Evolutionary conservation across 2,113 vertebrate species (phyloP).

Genomic region (Tiliqua scincoides): DNA sequence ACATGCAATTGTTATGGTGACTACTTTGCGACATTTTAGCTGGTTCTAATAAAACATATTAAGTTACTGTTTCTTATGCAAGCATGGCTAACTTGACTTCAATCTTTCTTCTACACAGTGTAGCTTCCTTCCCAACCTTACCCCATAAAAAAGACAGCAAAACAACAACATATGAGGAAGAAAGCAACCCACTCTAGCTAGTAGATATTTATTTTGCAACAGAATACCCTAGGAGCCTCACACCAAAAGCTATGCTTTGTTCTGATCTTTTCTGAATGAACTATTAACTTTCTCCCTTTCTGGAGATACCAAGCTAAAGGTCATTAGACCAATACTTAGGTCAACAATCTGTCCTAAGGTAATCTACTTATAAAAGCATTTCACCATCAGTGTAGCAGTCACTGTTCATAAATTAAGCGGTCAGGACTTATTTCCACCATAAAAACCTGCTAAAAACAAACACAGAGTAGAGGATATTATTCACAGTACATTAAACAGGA

Average conservation of each 20-base stretch:
- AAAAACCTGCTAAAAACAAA: neutral
- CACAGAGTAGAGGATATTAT: neutral
- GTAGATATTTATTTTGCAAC: slow-evolving; percentile 14
- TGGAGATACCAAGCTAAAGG: neutral
- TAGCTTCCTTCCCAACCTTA: neutral
- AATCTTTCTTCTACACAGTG: neutral
- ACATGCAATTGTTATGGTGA: neutral
- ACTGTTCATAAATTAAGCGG: neutral
- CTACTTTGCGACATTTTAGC: neutral
- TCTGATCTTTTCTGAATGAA: neutral
- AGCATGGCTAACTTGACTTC: neutral
- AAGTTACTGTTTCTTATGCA: neutral
- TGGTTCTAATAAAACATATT: neutral
- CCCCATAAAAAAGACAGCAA: neutral
- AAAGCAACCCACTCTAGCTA: neutral
- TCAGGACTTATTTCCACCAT: neutral
- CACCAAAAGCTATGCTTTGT: neutral
- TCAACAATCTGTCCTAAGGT: neutral
- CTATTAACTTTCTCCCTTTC: neutral
- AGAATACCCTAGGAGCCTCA: neutral
- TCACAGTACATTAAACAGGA: neutral
- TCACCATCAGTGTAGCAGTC: neutral
- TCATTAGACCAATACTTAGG: neutral
- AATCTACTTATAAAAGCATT: accelerated
- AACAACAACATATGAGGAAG: neutral